Percentiles rank a stretch among this genome's conserved stretches.
Evolutionary conservation across 2,113 vertebrate genomes (phyloP).

Genomic region (Gasterosteus aculeatus): DNA sequence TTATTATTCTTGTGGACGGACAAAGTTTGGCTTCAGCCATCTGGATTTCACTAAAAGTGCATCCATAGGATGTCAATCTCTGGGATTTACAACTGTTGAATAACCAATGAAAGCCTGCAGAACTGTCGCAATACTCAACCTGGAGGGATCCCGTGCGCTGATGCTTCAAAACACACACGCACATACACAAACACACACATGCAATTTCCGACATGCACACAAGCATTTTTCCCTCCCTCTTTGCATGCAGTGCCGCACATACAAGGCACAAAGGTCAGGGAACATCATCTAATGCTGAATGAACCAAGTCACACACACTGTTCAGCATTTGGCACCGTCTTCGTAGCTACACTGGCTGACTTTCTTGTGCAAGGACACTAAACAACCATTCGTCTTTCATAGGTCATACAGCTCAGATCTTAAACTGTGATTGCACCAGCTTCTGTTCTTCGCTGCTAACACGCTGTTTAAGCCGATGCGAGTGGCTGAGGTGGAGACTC

Average conservation of each 20-base stretch:
- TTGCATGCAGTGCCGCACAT: conserved; percentile 74
- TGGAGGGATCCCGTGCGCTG: conserved; percentile 58
- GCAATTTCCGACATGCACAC: conserved; percentile 15
- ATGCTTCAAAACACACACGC: conserved; percentile 30
- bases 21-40: conserved; percentile 37
- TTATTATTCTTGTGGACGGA: conserved; percentile 15
- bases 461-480: conserved; percentile 12
- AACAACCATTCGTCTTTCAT: conserved; percentile 34
- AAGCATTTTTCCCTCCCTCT: conserved; percentile 64
- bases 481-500: background rate
- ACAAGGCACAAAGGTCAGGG: conserved; percentile 76
- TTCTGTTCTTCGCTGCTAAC: conserved; percentile 39
- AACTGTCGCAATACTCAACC: conserved; percentile 64
- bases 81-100: conserved; percentile 73
- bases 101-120: conserved; percentile 50
- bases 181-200: conserved; percentile 10
- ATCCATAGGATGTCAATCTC: conserved; percentile 60
- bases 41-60: conserved; percentile 42
- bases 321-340: conserved; percentile 52
- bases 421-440: conserved; percentile 68
- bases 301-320: conserved; percentile 33
- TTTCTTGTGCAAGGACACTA: conserved; percentile 46
- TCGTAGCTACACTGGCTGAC: conserved; percentile 65
- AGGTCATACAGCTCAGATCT: conserved; percentile 42
- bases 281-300: conserved; percentile 57